Base-by-base conservation (phyloP, 2,888 invertebrate species). In the Cryptus armator region DNA sequence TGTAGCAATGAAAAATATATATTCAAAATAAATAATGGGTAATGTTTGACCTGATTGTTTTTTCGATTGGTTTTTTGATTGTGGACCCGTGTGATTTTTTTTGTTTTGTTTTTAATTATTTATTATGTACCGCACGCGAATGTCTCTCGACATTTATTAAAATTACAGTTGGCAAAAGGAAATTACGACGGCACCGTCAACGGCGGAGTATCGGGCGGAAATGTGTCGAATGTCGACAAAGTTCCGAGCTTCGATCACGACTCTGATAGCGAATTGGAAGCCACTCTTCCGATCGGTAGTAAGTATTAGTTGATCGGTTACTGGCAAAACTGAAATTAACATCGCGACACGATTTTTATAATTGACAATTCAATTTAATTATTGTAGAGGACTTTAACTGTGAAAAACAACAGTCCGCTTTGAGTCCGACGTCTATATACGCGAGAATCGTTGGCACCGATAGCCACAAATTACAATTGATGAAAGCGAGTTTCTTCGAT, bases 401-500 rank as follows among this genome's bases (percentile, higher is more conserved):
- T 16, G 93, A 91, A 19, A 91, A 89, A 68, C 88, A 89, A 83
- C 37, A 87, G 19, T 86, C 86, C 5, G 90, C 94, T 1, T 91
- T 94, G n/a, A 95, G 95, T 89, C 96, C 97, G 0, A 96, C 96
- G 0, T 94, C 95, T 1, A 95, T 95, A 66, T 90, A 96, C 85
- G 96, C 96, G 0, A 94, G 95, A 0, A 93, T 96, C n/a, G 94
- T 95, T 74, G 95, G 96, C 51, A 94, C 96, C 0, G 95, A 96
- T 87, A 95, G 96, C 16, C 96, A 97, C 87, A 96, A 96, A 89
- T 95, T 97, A 44, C 97, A 98, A 90, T 94, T 97, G 0, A 98
- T 98, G 97, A 98, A 98, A 92, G 97, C 97, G 0, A 97, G 97
- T 0, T 95, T 98, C 72, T 98, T 96, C 89, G 95, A 95, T 1